phyloP scores from a whole-genome alignment of 2,888 invertebrate species.

The Brassicogethes aeneus region DNA sequence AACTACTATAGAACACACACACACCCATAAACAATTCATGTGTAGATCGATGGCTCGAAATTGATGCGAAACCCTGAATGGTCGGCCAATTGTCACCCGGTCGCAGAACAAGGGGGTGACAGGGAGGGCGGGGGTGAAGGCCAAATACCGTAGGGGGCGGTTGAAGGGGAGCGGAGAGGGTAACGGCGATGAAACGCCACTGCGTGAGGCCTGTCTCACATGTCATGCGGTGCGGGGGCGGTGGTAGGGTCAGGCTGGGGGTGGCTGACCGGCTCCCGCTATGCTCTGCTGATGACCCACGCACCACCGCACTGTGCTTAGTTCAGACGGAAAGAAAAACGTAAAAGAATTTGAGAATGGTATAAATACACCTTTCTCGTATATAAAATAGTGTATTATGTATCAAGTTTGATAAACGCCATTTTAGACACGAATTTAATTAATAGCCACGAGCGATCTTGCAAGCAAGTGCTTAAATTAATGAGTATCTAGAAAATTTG shows the following conservation, averaged over 20 bases:
- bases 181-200: not conserved
- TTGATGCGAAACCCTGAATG: not conserved
- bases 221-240: not conserved
- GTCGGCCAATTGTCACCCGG: not conserved
- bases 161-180: not conserved
- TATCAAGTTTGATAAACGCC: too few species aligned
- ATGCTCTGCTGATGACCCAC: too few species aligned
- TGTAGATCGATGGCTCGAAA: not conserved
- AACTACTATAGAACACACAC: too few species aligned
- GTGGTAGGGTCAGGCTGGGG: not conserved
- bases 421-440: too few species aligned
- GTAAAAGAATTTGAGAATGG: not conserved
- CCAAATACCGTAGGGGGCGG: too few species aligned
- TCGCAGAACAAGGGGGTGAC: too few species aligned
- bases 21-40: too few species aligned
- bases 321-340: not conserved
- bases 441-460: too few species aligned
- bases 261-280: not conserved
- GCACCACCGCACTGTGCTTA: not conserved
- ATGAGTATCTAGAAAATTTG: too few species aligned
- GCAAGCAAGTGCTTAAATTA: too few species aligned
- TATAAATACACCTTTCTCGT: not conserved
- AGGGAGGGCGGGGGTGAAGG: too few species aligned
- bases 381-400: too few species aligned
- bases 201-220: slow-evolving; percentile 1